Percentiles rank a stretch among this genome's conserved stretches.
Evolutionary conservation across 2,113 vertebrate species (phyloP).

Genomic region (Benitochromis conjunctus): DNA sequence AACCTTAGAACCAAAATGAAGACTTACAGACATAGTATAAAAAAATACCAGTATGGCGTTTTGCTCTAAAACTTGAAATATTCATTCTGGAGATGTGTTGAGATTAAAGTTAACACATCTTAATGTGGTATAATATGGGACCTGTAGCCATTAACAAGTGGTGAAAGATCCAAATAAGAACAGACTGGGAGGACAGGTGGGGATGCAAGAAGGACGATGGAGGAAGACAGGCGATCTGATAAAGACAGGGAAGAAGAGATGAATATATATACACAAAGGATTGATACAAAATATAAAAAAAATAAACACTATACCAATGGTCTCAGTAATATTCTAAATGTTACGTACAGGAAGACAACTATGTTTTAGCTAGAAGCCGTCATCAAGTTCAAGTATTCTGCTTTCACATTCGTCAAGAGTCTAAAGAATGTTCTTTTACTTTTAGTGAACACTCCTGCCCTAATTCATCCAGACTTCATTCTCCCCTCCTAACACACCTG

Average conservation of each 20-base stretch:
- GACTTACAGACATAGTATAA: accelerated
- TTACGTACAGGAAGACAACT: no score
- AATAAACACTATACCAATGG: background rate
- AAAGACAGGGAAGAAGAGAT: background rate
- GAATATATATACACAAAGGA: background rate
- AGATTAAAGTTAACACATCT: accelerated
- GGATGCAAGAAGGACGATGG: background rate
- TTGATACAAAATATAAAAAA: no score
- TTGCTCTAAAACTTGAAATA: background rate
- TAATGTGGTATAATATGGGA: background rate
- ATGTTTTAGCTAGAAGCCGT: no score
- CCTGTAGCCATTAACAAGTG: background rate
- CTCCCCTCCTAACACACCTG: background rate
- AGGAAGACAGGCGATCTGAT: background rate
- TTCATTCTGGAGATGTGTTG: accelerated
- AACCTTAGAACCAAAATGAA: background rate
- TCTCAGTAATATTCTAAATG: background rate
- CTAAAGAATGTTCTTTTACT: background rate
- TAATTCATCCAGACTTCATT: background rate
- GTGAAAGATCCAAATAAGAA: background rate
- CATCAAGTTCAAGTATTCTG: background rate
- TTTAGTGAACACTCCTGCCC: background rate
- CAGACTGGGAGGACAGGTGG: background rate
- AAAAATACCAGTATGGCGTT: background rate
- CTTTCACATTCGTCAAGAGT: background rate